Conservation (phyloP, 2,888 invertebrate species). For the Mongoloraphidia duomilia region DNA sequence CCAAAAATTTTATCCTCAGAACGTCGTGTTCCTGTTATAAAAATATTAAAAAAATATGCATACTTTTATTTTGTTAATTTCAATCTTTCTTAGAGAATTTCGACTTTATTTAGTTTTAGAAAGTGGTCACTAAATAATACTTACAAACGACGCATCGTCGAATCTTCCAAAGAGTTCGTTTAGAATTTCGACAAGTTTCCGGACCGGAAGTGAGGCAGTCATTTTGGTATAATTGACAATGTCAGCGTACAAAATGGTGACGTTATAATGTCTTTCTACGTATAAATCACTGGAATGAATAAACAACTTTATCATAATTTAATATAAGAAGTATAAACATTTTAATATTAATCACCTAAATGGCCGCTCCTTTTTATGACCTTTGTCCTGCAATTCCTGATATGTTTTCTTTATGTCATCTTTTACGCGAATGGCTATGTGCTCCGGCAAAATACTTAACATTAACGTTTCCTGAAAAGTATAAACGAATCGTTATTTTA, state of each 20-base stretch:
- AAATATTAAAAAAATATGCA: neutral
- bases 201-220: conserved; percentile 67
- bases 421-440: conserved; percentile 53
- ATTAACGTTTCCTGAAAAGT: conserved; percentile 61
- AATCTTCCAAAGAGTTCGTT: conserved; percentile 86
- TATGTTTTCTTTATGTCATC: conserved; percentile 31
- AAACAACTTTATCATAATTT: conserved; percentile 1
- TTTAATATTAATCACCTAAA: neutral
- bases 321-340: neutral
- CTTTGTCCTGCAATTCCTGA: neutral
- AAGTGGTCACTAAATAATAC: conserved; percentile 3
- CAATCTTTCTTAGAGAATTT: too few relatives aligned
- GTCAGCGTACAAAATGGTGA: conserved; percentile 83
- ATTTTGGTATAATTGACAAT: conserved; percentile 85
- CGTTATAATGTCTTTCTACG: conserved; percentile 75
- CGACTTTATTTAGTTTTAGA: neutral
- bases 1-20: conserved; percentile 79
- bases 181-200: conserved; percentile 70
- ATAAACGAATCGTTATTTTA: conserved; percentile 11
- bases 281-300: conserved; percentile 59
- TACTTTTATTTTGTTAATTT: neutral
- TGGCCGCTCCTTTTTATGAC: neutral
- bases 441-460: conserved; percentile 72
- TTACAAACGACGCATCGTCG: conserved; percentile 77
- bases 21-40: conserved; percentile 51